Base-by-base conservation (phyloP, 2,113 vertebrate genomes). In the Osmerus mordax region DNA sequence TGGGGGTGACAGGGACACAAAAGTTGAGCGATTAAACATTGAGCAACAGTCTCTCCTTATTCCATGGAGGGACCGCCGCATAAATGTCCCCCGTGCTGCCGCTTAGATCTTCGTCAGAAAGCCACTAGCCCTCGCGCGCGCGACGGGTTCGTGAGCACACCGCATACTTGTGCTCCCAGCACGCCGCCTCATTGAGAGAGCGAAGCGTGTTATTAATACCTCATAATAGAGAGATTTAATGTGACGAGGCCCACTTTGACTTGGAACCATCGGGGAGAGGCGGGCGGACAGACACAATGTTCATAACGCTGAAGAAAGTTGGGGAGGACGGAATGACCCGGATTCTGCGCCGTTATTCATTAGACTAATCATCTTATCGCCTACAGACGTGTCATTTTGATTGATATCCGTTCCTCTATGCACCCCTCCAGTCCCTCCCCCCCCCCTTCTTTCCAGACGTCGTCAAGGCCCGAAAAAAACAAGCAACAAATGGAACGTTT, bases 361-460 rank as follows among this genome's bases (percentile, higher is more conserved):
- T 87, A 88, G 86, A 84, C 83, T 87, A 82, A 90, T 88, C 80
- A 87, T 86, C 81, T 87, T 74, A 76, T 74, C 55, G 64, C 84
- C 86, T 51, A 70, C 70, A 15, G 78, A 82, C 77, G 3, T 77
- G 86, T 85, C 41, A 47, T 47, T 47, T 9, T 47, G 41, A 47
- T 47, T 12, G 41, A 47, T 36, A 36, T 36, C 32, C 41, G 0
- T 9, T 12, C 41, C 41, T 47, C 41, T 12, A 7, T 23, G 23
- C 9, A 47, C 8, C 7, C 9, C 41, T 12, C 9, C 41, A 47
- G 0, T 11, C 9, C 41, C 41, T 9, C 36, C 36, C 36, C 36
- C 36, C 36, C 36, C 7, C 41, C 9, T 7, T 28, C 25, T 28
- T 28, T 28, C 25, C 25, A 28, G 25, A 28, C 25, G 25, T 28